Percentiles rank a stretch among this genome's conserved stretches.
Evolutionary conservation across 2,113 vertebrate genomes (phyloP).

Genomic region (Chloebia gouldiae): DNA sequence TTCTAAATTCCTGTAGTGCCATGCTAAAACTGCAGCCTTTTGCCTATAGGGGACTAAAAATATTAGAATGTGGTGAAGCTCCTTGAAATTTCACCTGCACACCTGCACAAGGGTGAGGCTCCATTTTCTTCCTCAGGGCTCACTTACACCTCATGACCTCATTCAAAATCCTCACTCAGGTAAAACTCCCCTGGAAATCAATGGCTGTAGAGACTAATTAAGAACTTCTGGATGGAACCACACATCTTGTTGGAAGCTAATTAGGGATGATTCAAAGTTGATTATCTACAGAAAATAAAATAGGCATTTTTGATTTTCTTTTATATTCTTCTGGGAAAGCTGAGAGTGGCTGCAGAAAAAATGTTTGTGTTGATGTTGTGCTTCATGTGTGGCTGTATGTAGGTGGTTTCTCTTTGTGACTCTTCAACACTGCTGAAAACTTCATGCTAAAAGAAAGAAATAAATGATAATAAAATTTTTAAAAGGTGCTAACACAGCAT

Average conservation of each 20-base stretch:
- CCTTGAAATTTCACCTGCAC: conserved; percentile 4
- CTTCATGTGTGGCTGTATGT: not conserved
- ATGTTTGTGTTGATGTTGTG: not conserved
- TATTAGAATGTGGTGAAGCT: not conserved
- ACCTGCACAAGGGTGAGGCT: conserved; percentile 3
- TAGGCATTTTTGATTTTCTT: not conserved
- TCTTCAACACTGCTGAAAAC: not conserved
- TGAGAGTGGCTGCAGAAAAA: not conserved
- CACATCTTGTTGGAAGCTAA: not conserved
- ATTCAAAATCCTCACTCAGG: not conserved
- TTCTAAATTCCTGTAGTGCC: not conserved
- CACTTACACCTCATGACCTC: not conserved
- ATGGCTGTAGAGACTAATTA: not conserved
- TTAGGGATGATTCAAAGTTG: not conserved
- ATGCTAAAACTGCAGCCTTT: not conserved
- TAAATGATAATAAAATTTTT: not conserved
- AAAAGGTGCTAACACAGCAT: not conserved
- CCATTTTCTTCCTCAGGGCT: not conserved
- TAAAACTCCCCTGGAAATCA: not conserved
- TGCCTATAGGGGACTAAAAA: not conserved
- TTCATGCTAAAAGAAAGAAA: not conserved
- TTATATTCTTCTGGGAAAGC: not conserved
- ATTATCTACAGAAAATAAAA: not conserved
- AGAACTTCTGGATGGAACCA: conserved; percentile 2
- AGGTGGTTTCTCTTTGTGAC: not conserved